Evolutionary conservation across 2,797 vertebrate genomes (phyloP).

Genomic region (Catamblyrhynchus diadema): DNA sequence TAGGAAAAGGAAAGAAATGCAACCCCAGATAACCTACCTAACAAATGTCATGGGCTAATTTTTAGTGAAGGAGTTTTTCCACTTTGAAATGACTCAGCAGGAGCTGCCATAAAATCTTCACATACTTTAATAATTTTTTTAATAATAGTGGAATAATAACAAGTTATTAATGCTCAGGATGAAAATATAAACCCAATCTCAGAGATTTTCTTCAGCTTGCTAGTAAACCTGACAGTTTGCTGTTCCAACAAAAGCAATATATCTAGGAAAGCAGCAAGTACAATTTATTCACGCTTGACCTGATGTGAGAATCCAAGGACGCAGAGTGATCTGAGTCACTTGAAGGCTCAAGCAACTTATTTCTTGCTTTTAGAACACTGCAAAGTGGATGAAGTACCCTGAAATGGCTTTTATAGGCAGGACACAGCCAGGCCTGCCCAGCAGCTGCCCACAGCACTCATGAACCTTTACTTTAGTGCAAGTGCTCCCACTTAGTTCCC

Average conservation of each 20-base stretch:
- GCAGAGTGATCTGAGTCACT: neutral
- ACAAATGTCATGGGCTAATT: neutral
- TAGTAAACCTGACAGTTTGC: neutral
- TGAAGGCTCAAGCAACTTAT: neutral
- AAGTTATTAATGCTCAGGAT: neutral
- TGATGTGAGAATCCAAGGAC: neutral
- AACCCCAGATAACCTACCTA: neutral
- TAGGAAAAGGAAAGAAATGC: neutral
- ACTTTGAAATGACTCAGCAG: neutral
- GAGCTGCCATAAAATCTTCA: neutral
- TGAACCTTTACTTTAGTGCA: accelerated
- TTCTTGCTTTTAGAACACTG: neutral
- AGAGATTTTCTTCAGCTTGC: neutral
- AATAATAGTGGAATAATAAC: neutral
- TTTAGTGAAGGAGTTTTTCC: neutral
- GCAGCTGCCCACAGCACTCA: accelerated
- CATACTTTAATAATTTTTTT: neutral
- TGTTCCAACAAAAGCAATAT: neutral
- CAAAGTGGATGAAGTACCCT: neutral
- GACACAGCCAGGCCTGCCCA: neutral
- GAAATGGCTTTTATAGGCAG: neutral
- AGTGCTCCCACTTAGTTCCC: neutral
- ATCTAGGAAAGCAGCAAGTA: neutral
- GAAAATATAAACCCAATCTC: neutral
- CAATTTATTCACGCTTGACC: neutral